Conservation (phyloP, 2,113 vertebrate genomes). For the Columba janthina region DNA sequence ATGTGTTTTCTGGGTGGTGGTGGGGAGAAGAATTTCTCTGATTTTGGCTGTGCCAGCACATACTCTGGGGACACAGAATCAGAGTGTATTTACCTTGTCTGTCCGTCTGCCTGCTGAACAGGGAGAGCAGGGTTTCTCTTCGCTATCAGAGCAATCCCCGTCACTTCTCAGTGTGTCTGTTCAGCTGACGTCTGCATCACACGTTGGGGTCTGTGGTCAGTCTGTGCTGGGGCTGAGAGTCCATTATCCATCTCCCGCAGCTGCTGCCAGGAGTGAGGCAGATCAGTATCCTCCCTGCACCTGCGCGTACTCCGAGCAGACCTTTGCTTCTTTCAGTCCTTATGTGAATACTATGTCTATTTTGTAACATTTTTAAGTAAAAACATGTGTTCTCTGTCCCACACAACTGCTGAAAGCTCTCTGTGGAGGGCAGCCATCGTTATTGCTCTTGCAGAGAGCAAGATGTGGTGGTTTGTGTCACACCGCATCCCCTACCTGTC, state of each 20-base stretch:
- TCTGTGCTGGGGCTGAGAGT: not conserved
- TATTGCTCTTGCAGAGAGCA: not conserved
- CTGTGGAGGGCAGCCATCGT: not conserved
- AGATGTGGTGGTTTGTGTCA: not conserved
- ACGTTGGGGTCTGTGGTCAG: rapidly evolving
- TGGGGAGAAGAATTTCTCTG: not conserved
- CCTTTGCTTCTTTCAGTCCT: not conserved
- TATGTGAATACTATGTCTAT: too few species aligned
- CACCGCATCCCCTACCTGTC: not conserved
- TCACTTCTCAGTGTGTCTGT: rapidly evolving
- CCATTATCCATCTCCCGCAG: not conserved
- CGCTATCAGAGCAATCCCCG: not conserved
- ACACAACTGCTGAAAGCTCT: not conserved
- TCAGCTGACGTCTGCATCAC: rapidly evolving
- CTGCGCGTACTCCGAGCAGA: not conserved
- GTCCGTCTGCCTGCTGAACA: not conserved
- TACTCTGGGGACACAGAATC: not conserved
- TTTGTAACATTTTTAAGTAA: not conserved
- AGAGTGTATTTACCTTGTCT: not conserved
- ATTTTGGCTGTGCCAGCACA: not conserved
- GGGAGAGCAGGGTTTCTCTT: not conserved
- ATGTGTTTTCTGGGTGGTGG: not conserved
- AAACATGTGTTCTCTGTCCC: not conserved
- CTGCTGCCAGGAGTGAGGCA: not conserved
- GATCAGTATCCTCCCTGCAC: not conserved